phyloP scores from a whole-genome alignment of 2,113 vertebrate species.

The Ceyx cyanopectus region DNA sequence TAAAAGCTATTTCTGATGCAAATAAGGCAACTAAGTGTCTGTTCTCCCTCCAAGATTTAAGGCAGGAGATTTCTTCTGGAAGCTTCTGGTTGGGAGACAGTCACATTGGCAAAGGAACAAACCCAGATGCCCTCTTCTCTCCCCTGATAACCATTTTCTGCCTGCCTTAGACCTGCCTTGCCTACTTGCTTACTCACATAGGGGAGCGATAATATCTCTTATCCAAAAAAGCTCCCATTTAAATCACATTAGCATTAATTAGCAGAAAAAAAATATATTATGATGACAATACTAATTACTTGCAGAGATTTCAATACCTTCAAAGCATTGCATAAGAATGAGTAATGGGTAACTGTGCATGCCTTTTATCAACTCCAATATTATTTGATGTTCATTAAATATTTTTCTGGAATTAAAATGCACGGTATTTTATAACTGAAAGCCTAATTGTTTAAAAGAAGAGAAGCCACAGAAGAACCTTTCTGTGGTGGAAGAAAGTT shows the following conservation, averaged over 20 bases:
- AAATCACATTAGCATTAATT: slow-evolving; percentile 43
- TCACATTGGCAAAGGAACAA: not conserved
- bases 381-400: not conserved
- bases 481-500: not conserved
- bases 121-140: not conserved
- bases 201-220: not conserved
- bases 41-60: not conserved
- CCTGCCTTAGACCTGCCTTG: not conserved
- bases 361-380: not conserved
- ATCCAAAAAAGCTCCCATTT: not conserved
- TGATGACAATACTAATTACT: slow-evolving; percentile 19
- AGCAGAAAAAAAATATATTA: slow-evolving; percentile 29
- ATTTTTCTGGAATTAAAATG: slow-evolving; percentile 20
- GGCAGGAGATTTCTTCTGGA: not conserved
- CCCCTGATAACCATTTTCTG: not conserved
- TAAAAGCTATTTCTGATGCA: not conserved
- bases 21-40: not conserved
- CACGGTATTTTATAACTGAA: not conserved
- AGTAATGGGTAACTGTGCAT: slow-evolving; percentile 15
- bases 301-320: slow-evolving; percentile 5
- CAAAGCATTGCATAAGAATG: slow-evolving; percentile 16
- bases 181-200: not conserved
- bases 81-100: not conserved
- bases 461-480: not conserved
- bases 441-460: not conserved